Conservation (phyloP, 1,140 invertebrate genomes). For the Drosophila nebulosa region DNA sequence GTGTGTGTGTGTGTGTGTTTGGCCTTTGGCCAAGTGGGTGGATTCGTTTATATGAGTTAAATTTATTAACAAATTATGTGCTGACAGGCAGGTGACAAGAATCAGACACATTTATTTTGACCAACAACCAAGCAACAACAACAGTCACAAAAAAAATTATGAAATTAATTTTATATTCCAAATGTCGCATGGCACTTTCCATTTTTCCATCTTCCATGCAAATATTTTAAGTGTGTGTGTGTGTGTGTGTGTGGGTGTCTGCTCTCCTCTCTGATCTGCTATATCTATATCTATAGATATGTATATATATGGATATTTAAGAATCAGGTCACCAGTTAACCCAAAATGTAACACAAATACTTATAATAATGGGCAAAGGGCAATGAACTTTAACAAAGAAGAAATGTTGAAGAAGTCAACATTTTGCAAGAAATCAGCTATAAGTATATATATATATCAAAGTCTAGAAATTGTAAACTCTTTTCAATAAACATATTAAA, state of each 20-base stretch:
- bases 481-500: no score
- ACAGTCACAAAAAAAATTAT: background rate
- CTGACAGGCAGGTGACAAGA: constrained; percentile 38
- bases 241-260: background rate
- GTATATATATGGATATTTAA: background rate
- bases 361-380: background rate
- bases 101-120: constrained; percentile 22
- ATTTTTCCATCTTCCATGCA: background rate
- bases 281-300: background rate
- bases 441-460: no score
- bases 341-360: background rate
- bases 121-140: background rate
- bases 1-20: background rate
- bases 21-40: background rate
- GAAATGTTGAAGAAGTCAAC: background rate
- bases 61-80: constrained; percentile 36
- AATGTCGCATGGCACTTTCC: background rate
- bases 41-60: background rate
- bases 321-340: background rate
- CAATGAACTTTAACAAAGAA: background rate
- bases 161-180: background rate
- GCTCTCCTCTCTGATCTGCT: background rate
- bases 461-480: no score
- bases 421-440: background rate
- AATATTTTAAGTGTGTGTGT: background rate